Evolutionary conservation across 2,888 invertebrate genomes (phyloP).

Genomic region (Eristalis pertinax): DNA sequence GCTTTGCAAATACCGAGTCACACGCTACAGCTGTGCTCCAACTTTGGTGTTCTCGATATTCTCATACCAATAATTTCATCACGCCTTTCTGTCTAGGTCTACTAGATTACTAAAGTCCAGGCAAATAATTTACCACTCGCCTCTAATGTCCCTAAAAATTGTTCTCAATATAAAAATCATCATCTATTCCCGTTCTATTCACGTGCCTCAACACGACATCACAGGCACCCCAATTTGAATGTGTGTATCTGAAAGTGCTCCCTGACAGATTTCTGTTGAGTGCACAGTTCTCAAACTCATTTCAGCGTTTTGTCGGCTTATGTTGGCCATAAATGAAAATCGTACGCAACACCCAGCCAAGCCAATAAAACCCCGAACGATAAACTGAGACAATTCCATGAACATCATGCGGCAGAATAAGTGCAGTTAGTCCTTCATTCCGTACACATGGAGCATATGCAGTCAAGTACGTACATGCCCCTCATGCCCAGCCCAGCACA

Average conservation of each 20-base stretch:
- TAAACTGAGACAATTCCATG: slow-evolving; percentile 21
- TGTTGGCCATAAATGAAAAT: slow-evolving; percentile 9
- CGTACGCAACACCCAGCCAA: slow-evolving; percentile 3
- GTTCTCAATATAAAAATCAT: not conserved
- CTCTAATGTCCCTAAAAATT: too few relatives aligned
- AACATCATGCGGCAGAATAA: not conserved
- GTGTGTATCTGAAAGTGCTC: not conserved
- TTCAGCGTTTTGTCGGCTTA: not conserved
- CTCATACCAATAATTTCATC: too few relatives aligned
- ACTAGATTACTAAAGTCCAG: too few relatives aligned
- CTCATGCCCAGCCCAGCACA: not conserved
- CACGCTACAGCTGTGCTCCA: too few relatives aligned
- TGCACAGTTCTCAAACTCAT: not conserved
- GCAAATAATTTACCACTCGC: too few relatives aligned
- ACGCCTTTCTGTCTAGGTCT: too few relatives aligned
- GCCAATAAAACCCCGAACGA: slow-evolving; percentile 17
- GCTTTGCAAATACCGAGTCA: too few relatives aligned
- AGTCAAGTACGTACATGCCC: not conserved
- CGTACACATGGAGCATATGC: not conserved
- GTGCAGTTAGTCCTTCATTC: slow-evolving; percentile 1
- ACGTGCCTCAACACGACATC: not conserved
- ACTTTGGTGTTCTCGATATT: too few relatives aligned
- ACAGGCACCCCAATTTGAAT: too few relatives aligned
- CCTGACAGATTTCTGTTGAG: not conserved
- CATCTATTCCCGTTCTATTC: not conserved